Base-by-base conservation (phyloP, 64 coral and sea anemone genomes). In the Pocillopora verrucosa region DNA sequence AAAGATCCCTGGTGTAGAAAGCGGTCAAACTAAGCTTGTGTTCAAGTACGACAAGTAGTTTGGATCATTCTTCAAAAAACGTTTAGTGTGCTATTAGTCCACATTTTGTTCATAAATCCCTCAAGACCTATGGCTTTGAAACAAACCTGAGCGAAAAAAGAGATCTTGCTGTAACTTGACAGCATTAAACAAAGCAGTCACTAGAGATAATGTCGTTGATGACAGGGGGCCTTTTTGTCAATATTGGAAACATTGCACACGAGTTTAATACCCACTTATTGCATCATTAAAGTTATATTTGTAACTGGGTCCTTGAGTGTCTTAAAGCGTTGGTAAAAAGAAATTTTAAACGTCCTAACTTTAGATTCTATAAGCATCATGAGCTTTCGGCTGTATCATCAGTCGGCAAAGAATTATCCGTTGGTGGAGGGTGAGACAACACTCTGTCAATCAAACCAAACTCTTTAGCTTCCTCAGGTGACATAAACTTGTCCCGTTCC, bases 401-500 rank as follows among this genome's bases (percentile, higher is more conserved):
- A 72, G 19, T 72, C 56, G 64, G 26, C 13, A 22, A 20, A 24
- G 63, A 11, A 12, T 26, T 45, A 20, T 90, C 80, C 26, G 72
- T 89, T 1, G 56, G 36, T 19, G 97, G 97, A 19, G 97, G 93
- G 73, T 89, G 93, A 58, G 97, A 92, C 34, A 99, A 86, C 26
- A 99, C 97, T 68, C 94, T 86, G 68, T 99, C 97, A 56, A 99
- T 91, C 63, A 99, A 72, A 75, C 97, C 97, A 99, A 99, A 99
- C 38, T 91, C 91, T 80, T 93, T 93, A 10, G 97, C 97, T 76
- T 99, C 97, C 17, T 95, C 97, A 34, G 97, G 91, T 14, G 97
- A 95, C 88, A 99, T 88, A 13, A 99, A 99, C 57, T 99, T 91
- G 76, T 99, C 97, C 79, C 97, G 95, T 91, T 99, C 97, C 70